Percentiles rank a stretch among this genome's conserved stretches.
These are phyloP conservation scores for Umimayanthus kanabou DNA, from an alignment of 92 coral and sea anemone species.

Conservation along the genomic window DNA sequence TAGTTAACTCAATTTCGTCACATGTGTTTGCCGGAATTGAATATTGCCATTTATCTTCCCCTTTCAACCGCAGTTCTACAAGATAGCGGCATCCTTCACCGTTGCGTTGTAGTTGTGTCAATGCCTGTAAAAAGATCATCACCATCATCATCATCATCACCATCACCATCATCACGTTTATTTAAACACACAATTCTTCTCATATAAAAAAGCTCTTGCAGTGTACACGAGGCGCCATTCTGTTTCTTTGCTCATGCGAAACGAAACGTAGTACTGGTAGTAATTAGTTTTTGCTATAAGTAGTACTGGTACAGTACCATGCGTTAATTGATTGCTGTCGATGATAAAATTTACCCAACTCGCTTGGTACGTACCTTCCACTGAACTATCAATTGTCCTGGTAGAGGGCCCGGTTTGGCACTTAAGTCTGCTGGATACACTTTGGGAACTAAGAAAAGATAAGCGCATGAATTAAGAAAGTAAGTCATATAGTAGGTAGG, in stretches of 20 bases:
- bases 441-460: conserved; percentile 3
- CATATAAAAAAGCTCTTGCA: no score
- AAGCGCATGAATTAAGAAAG: no score
- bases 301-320: no score
- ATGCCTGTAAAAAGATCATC: conserved; percentile 1
- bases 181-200: no score
- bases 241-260: no score
- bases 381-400: conserved; percentile 9
- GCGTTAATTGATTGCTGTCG: no score
- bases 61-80: conserved; percentile 28
- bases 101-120: conserved; percentile 24
- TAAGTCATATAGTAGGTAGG: no score
- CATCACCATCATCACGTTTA: no score
- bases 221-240: no score
- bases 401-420: conserved; percentile 4
- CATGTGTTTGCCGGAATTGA: neutral
- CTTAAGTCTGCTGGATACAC: neutral
- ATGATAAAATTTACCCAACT: no score
- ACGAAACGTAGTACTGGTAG: no score
- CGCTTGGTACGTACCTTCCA: conserved; percentile 42
- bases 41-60: neutral
- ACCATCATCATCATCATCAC: neutral
- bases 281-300: no score
- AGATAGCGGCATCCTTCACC: conserved; percentile 20
- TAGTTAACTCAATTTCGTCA: neutral